Evolutionary conservation across 1,140 invertebrate genomes (phyloP), one percentile per base, ranked within the genome.

Genomic region (Drosophila truncata): DNA sequence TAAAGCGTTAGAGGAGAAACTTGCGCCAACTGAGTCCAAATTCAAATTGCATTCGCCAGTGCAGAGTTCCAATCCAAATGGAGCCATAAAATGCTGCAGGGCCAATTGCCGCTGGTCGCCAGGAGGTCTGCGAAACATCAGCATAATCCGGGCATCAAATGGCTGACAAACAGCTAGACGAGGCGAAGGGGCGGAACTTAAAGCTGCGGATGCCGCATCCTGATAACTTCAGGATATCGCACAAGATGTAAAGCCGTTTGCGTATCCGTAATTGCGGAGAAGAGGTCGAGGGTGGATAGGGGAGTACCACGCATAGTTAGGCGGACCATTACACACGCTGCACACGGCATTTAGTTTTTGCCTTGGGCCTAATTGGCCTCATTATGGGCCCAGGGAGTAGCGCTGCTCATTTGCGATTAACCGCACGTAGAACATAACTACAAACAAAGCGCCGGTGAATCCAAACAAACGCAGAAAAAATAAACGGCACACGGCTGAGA

Each of bases 271-370:
- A 55, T 59, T 47, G 42, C 35, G 10, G 33, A 25, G 25, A 33
- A 25, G 27, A 25, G 27, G 14, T 16, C 4, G 8, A 4, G 8
- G 31, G 9, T 6, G 8, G 49, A 3, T 8, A 1, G 13, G 31
- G 25, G 14, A 31, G 49, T 35, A 57, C 27, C 31, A 46, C 55
- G 58, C 57, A 62, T 84, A 73, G 72, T 84, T 87, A 82, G 80
- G 37, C 79, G 84, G 59, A 37, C 84, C 83, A 86, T 86, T 86
- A 87, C 71, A 80, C 62, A 86, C 57, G 67, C 75, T 86, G 83
- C 75, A 76, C 79, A 87, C 83, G 83, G 83, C 75, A 86, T 79
- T 88, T 83, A 87, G 79, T 86, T 87, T 83, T 76, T 87, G 82
- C 82, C 84, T 54, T 42, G 66, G 59, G 80, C 80, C 65, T 83